phyloP scores from a whole-genome alignment of 2,113 vertebrate species.

The Chaetodon trifascialis region DNA sequence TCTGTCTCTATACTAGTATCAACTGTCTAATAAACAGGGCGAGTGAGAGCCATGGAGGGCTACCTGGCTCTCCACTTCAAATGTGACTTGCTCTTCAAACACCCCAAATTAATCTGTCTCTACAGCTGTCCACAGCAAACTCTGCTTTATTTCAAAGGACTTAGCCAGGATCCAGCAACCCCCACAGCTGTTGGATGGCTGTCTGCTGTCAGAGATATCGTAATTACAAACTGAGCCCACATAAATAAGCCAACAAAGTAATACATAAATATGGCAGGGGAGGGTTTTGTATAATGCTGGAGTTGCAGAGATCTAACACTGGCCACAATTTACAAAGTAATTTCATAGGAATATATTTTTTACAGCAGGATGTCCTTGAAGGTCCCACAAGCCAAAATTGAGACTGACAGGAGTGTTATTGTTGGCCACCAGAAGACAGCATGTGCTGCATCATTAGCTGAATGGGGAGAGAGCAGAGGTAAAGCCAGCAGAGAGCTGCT shows the following conservation, averaged over 20 bases:
- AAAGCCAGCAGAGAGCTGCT: neutral
- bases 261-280: neutral
- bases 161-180: constrained; percentile 30
- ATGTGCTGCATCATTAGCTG: constrained; percentile 1
- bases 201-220: constrained; percentile 52
- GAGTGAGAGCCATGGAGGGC: neutral
- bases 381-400: neutral
- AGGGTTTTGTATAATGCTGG: neutral
- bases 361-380: neutral
- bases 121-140: constrained; percentile 53
- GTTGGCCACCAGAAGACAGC: neutral
- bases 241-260: constrained; percentile 18
- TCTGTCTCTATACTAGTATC: neutral
- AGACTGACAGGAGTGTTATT: neutral
- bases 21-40: neutral
- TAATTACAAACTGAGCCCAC: constrained; percentile 33
- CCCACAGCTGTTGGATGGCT: constrained; percentile 42
- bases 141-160: constrained; percentile 57
- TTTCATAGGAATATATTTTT: neutral
- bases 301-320: neutral
- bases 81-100: constrained; percentile 48
- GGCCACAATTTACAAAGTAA: neutral
- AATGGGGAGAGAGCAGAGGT: neutral
- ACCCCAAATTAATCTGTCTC: constrained; percentile 46
- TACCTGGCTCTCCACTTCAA: constrained; percentile 46